Conservation (phyloP, 2,888 invertebrate genomes). For the Eupithecia pulchellata region DNA sequence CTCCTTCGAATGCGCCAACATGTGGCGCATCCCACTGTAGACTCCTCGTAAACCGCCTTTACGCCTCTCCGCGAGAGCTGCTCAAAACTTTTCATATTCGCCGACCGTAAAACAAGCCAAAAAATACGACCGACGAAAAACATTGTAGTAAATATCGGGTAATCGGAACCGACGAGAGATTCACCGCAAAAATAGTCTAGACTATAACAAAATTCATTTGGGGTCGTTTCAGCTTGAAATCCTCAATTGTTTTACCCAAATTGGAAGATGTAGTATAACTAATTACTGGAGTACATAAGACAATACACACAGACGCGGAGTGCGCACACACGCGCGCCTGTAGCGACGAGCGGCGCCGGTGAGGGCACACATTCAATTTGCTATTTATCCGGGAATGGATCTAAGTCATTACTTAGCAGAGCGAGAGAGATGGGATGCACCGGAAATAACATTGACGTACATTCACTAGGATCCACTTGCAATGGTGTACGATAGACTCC, state of each 20-base stretch:
- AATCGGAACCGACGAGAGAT: conserved; percentile 74
- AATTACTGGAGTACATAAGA: conserved; percentile 52
- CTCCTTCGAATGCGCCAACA: conserved; percentile 73
- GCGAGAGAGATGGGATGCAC: conserved; percentile 81
- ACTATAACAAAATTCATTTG: conserved; percentile 57
- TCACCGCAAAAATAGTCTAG: conserved; percentile 49
- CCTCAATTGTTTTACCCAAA: conserved; percentile 23
- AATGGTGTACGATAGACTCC: conserved; percentile 38
- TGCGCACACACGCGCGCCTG: conserved; percentile 44
- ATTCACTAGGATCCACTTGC: conserved; percentile 52
- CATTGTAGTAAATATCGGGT: conserved; percentile 84
- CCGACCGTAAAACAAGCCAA: conserved; percentile 81
- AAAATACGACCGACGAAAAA: conserved; percentile 84
- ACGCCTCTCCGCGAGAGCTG: conserved; percentile 79
- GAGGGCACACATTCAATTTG: conserved; percentile 82
- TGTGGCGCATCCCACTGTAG: conserved; percentile 81
- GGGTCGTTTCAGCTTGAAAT: conserved; percentile 47
- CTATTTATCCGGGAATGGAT: conserved; percentile 85
- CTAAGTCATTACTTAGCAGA: conserved; percentile 85
- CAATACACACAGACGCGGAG: conserved; percentile 35
- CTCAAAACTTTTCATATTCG: conserved; percentile 85
- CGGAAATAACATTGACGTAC: conserved; percentile 75
- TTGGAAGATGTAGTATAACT: conserved; percentile 39
- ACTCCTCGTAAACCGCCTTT: conserved; percentile 84
- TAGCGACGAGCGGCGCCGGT: conserved; percentile 45